Base-by-base conservation (phyloP, 37 sponge, comb jelly and placozoan species). In the Spongilla lacustris region DNA sequence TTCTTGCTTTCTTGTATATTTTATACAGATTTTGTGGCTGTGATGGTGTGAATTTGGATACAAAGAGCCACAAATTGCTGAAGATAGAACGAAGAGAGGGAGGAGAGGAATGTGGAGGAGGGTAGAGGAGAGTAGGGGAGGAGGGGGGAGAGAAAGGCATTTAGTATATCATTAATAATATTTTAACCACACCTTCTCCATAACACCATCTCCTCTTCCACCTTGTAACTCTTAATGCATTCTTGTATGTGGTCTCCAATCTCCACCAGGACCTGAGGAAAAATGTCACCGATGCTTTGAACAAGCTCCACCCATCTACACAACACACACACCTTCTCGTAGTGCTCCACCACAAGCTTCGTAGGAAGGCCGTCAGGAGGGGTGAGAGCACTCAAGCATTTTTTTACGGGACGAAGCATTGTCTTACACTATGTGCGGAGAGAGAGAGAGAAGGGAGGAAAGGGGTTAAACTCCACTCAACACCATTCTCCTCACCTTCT, bases 61-160 rank as follows among this genome's bases (percentile, higher is more conserved):
- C 98, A 89, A 97, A 97, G 31, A 87, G 78, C 98, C 98, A 97
- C 77, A 97, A 71, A 74, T 97, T 91, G 81, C 98, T 97, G 77
- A 29, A 83, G 68, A 68, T 19, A 19, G 21, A 58, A 32, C 21
- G 3, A 82, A 30, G 41, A 30, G 14, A 28, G 68, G n/a, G 73
- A 76, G 38, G 41, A 41, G 41, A 41, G 26, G 24, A 38, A 23
- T 50, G 26, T 8, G 78, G 67, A 69, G 77, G 25, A 41, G 13
- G 31, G 75, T 5, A 22, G 50, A 17, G 26, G 41, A 32, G 34
- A 27, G 58, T 9, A 27, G 73, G 41, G 73, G 73, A 32, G 36
- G 19, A 81, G 70, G 37, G 70, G 5, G 50, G 66, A 71, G 73
- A 76, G 38, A 76, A 33, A 72, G 31, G 0, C 13, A 72, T 72